Percentiles rank a stretch among this genome's conserved stretches.
Evolutionary conservation across 2,113 vertebrate genomes (phyloP).

Genomic region (Cygnus buccinator): DNA sequence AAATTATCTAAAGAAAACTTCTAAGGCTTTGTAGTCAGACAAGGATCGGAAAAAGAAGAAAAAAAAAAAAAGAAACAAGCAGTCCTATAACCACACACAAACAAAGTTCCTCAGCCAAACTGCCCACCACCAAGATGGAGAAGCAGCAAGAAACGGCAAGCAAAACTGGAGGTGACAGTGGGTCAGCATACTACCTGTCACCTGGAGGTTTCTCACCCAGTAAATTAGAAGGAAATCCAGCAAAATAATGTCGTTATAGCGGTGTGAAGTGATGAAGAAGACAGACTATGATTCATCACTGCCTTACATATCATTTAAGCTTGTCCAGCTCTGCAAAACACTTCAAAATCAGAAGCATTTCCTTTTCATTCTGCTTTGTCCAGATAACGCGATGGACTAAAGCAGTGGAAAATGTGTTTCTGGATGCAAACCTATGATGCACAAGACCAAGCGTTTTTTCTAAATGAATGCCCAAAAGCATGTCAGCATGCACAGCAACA

Average conservation of each 20-base stretch:
- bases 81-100: neutral
- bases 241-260: neutral
- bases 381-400: neutral
- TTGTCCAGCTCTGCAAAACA: neutral
- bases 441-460: neutral
- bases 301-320: neutral
- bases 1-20: neutral
- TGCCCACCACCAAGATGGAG: neutral
- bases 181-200: neutral
- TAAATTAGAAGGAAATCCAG: constrained; percentile 15
- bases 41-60: neutral
- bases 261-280: neutral
- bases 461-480: neutral
- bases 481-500: neutral
- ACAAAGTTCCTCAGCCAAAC: neutral
- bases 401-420: neutral
- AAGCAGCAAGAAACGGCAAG: neutral
- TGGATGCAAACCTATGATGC: neutral
- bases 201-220: constrained; percentile 3
- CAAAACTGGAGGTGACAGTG: neutral
- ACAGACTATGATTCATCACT: neutral
- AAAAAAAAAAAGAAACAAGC: neutral
- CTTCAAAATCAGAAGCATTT: neutral
- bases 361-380: neutral
- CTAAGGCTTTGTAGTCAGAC: neutral